These are phyloP conservation scores for Anser cygnoides DNA, from an alignment of 2,113 vertebrate genomes.

Conservation along the genomic window DNA sequence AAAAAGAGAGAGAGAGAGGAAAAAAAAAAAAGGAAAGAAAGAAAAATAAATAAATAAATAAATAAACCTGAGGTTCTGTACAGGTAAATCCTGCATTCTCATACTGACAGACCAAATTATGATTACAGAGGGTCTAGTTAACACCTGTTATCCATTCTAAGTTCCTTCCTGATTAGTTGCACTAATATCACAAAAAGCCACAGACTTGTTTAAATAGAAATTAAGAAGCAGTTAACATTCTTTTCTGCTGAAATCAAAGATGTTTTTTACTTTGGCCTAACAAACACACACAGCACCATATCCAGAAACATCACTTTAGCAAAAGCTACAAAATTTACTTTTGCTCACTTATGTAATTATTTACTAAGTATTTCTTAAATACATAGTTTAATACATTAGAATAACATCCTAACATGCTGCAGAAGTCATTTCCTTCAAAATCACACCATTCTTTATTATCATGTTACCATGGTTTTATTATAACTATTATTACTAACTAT, in stretches of 20 bases:
- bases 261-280: neutral
- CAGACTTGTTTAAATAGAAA: neutral
- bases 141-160: neutral
- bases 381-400: neutral
- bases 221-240: neutral
- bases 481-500: neutral
- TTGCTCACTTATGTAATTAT: neutral
- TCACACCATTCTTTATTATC: neutral
- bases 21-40: no score
- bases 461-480: neutral
- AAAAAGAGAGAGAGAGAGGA: accelerated
- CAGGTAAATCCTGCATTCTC: neutral
- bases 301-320: neutral
- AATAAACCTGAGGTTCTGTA: neutral
- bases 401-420: neutral
- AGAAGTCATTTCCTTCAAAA: neutral
- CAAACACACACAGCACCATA: neutral
- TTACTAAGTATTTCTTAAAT: neutral
- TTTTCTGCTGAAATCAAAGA: neutral
- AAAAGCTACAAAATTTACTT: neutral
- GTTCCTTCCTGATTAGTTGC: neutral
- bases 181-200: neutral
- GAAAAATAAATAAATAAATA: neutral
- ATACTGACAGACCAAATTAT: neutral
- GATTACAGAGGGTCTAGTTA: neutral